phyloP scores from a whole-genome alignment of 2,113 vertebrate species.

The Hemichromis elongatus region DNA sequence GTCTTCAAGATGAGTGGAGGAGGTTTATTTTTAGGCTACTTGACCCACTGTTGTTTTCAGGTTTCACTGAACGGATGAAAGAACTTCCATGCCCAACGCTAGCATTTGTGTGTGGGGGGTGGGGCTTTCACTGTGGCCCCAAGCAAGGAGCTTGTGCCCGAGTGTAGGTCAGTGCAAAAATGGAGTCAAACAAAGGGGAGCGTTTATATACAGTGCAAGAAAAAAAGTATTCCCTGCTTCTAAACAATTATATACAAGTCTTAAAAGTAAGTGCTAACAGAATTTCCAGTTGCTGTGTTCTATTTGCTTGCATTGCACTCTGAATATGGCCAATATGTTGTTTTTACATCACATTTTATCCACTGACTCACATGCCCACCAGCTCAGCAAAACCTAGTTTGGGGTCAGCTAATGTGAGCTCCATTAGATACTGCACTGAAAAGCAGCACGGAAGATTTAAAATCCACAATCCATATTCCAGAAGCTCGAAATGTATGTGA shows the following conservation, averaged over 20 bases:
- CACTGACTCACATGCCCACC: slow-evolving; percentile 44
- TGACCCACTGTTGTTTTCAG: slow-evolving; percentile 54
- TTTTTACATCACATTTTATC: background rate
- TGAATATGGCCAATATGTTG: background rate
- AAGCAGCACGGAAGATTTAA: background rate
- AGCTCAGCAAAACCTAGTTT: slow-evolving; percentile 39
- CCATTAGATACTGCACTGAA: background rate
- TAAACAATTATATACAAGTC: background rate
- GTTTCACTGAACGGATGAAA: slow-evolving; percentile 65
- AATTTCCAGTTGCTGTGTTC: background rate
- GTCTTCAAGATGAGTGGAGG: slow-evolving; percentile 47
- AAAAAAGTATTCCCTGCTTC: background rate
- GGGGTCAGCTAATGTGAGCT: background rate
- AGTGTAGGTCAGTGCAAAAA: slow-evolving; percentile 59
- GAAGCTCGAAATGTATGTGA: background rate
- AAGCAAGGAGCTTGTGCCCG: slow-evolving; percentile 31
- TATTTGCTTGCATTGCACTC: background rate
- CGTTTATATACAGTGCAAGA: background rate
- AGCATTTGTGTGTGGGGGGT: slow-evolving; percentile 37
- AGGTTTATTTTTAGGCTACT: slow-evolving; percentile 69
- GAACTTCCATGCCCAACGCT: slow-evolving; percentile 47
- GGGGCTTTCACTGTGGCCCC: slow-evolving; percentile 42
- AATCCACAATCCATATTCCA: background rate
- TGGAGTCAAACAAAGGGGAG: slow-evolving; percentile 1
- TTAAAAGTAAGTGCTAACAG: background rate